A percentile compares a stretch with the other conserved stretches of the same genome.
phyloP scores from a whole-genome alignment of 2,113 vertebrate genomes.

The Lycaon pictus region DNA sequence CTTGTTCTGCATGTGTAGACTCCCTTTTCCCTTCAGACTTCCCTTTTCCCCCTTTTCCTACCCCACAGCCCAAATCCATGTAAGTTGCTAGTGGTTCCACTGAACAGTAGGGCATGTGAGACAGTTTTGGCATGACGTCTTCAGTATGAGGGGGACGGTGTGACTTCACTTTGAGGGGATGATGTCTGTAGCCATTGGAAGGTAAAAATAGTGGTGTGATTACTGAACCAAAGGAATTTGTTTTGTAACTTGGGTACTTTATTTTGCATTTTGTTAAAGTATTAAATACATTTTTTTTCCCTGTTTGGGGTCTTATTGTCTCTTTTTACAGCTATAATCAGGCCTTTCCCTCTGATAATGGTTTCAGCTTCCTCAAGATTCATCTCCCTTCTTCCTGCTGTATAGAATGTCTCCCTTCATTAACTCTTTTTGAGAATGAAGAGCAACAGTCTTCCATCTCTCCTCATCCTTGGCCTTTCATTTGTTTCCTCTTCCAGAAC shows the following conservation, averaged over 20 bases:
- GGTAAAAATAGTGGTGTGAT: conserved; percentile 62
- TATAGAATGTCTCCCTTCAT: not conserved
- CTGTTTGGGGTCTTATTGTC: conserved; percentile 58
- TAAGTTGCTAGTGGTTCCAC: not conserved
- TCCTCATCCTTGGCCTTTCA: not conserved
- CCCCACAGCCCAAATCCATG: not conserved
- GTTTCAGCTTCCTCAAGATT: not conserved
- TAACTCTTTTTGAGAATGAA: not conserved
- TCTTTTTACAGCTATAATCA: conserved; percentile 30
- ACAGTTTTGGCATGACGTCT: conserved; percentile 36
- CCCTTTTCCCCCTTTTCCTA: not conserved
- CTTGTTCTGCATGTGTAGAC: conserved; percentile 62
- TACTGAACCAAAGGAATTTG: conserved; percentile 80
- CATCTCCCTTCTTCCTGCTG: not conserved
- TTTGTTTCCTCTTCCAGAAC: conserved; percentile 31
- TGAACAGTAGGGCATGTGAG: not conserved
- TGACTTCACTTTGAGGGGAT: conserved; percentile 51
- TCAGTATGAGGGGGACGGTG: conserved; percentile 13
- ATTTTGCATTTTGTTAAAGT: conserved; percentile 79
- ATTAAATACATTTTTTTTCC: conserved; percentile 80
- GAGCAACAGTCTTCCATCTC: not conserved
- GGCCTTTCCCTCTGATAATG: not conserved
- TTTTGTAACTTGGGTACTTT: conserved; percentile 80
- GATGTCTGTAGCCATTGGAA: conserved; percentile 65
- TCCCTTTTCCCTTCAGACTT: not conserved